Percentiles rank a stretch among this genome's conserved stretches.
These are phyloP conservation scores for Coranthus polyacanthus DNA, from an alignment of 2,797 vertebrate genomes.

Conservation along the genomic window DNA sequence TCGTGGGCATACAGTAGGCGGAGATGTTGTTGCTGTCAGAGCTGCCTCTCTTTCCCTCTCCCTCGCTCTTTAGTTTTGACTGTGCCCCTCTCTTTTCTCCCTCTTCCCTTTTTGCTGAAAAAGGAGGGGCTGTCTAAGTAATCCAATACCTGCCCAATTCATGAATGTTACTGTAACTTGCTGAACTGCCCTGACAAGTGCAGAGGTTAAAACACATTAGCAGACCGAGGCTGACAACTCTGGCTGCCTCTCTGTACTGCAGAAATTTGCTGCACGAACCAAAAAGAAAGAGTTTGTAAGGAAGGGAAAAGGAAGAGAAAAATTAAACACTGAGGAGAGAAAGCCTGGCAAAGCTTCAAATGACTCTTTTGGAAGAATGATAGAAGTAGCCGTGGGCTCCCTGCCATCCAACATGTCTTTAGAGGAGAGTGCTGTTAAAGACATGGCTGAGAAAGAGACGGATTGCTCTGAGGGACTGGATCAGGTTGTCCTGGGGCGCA, in stretches of 20 bases:
- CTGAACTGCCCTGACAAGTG: conserved; percentile 89
- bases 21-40: conserved; percentile 72
- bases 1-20: conserved; percentile 66
- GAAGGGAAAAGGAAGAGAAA: conserved; percentile 31
- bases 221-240: conserved; percentile 57
- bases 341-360: conserved; percentile 60
- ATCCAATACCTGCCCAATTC: conserved; percentile 91
- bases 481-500: conserved; percentile 73
- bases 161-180: conserved; percentile 86
- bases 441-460: conserved; percentile 81
- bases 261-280: conserved; percentile 30
- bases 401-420: conserved; percentile 86
- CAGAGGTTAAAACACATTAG: conserved; percentile 79
- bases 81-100: conserved; percentile 66
- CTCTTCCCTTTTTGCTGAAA: conserved; percentile 72
- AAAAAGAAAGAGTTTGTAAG: conserved; percentile 29
- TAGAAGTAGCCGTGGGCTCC: conserved; percentile 57
- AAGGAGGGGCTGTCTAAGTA: conserved; percentile 89
- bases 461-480: conserved; percentile 71
- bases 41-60: conserved; percentile 54
- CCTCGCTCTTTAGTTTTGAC: conserved; percentile 63
- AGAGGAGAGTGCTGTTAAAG: conserved; percentile 84
- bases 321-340: conserved; percentile 26
- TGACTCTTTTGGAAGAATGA: conserved; percentile 71
- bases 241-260: too few relatives aligned